phyloP scores from a whole-genome alignment of 92 coral and sea anemone species.

The Porites rus region DNA sequence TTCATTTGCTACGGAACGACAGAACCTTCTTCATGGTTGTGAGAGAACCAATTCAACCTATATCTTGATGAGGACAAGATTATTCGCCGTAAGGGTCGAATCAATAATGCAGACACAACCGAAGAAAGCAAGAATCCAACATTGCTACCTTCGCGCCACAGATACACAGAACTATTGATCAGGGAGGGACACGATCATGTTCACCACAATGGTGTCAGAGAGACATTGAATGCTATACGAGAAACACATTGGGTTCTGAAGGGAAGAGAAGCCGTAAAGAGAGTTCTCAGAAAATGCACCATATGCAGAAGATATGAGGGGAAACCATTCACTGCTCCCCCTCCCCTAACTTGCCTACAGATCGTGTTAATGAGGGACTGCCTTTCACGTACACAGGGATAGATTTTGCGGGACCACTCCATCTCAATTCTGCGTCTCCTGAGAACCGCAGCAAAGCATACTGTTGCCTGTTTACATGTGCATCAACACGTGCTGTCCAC shows the following conservation, averaged over 20 bases:
- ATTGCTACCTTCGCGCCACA: not conserved
- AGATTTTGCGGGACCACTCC: constrained; percentile 13
- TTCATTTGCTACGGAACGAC: not conserved
- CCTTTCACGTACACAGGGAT: not conserved
- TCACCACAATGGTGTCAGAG: constrained; percentile 7
- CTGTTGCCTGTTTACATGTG: constrained; percentile 18
- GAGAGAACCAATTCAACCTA: not conserved
- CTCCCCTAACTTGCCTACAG: not conserved
- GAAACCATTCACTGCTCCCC: not conserved
- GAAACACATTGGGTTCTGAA: not conserved
- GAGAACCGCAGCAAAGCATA: not conserved
- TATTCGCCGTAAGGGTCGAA: constrained; percentile 8
- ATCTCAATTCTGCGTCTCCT: not conserved
- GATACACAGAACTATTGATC: not conserved
- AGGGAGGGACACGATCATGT: not conserved
- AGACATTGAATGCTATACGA: not conserved
- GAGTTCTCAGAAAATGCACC: not conserved
- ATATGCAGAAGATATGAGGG: not conserved
- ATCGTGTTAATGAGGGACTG: not conserved
- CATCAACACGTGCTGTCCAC: constrained; percentile 1
- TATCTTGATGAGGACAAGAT: constrained; percentile 1
- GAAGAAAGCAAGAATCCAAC: not conserved
- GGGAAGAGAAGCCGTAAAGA: constrained; percentile 26
- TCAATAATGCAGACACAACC: not conserved
- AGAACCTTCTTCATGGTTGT: not conserved